Evolutionary conservation across 2,797 vertebrate species (phyloP).

Genomic region (Ibycter americanus): DNA sequence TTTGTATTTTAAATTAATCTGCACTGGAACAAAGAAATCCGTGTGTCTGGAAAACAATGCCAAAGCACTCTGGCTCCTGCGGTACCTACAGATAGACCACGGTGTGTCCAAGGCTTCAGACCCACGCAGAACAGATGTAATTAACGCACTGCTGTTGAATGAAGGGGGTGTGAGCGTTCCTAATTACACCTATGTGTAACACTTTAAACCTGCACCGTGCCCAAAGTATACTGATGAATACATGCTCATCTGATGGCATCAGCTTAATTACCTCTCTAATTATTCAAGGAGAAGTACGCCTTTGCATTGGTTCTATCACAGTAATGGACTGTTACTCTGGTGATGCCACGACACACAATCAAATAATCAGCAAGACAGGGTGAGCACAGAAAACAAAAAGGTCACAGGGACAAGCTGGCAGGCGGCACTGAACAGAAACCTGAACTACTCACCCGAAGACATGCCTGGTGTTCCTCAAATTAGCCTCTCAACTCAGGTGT

Average conservation of each 20-base stretch:
- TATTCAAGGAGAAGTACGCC: background rate
- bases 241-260: background rate
- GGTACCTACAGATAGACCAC: rapidly evolving
- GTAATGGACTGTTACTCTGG: background rate
- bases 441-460: background rate
- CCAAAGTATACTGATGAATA: background rate
- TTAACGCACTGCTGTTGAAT: background rate
- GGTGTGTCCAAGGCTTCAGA: background rate
- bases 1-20: background rate
- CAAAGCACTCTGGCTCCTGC: background rate
- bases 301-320: background rate
- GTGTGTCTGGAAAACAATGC: background rate
- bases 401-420: background rate
- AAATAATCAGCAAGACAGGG: background rate
- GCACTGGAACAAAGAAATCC: background rate
- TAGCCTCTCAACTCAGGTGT: background rate
- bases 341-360: background rate
- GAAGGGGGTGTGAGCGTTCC: background rate
- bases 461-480: background rate
- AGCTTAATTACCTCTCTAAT: background rate
- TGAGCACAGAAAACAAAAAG: background rate
- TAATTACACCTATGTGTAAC: background rate
- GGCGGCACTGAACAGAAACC: background rate
- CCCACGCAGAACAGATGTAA: background rate
- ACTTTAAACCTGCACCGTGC: background rate